Evolutionary conservation across 2,888 invertebrate species (phyloP), one percentile per base, ranked within the genome.

Genomic region (Allophyes oxyacanthae): DNA sequence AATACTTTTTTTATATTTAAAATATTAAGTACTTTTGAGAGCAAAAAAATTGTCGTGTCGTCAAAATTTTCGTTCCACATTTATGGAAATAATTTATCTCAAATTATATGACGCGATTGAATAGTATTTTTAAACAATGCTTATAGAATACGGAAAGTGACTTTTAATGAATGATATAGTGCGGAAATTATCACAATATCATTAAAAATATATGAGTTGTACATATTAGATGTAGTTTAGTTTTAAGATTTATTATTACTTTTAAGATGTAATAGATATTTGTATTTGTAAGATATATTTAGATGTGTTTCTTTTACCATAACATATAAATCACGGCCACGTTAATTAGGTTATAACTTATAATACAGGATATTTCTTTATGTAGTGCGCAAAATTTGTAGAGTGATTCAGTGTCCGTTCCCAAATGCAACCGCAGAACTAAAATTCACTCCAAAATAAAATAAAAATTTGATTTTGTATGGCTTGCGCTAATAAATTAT

Each of bases 221-320:
- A 91, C 84, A 92, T 92, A 92, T 67, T 90, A 90, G 83, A 61
- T 57, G 72, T 85, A 84, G 80, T 49, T 44, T 89, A 86, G 77
- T 15, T 30, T 25, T 89, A 90, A 86, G 84, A 74, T 85, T 81
- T 82, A 83, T 78, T 85, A 86, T 85, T 77, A 83, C 82, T 83
- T 84, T 66, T 87, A 85, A 83, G 72, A 78, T 81, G 72, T 75
- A 84, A 81, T 84, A 87, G 86, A 88, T 85, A 85, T 84, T 83
- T 88, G 83, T 88, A 86, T 86, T 83, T 89, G 85, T 90, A 89
- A 88, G 84, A 90, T 87, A 90, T 84, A 77, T 88, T 86, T 88
- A 90, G 85, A 88, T 77, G 89, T 89, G 88, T 91, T 91, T 90
- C 82, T 84, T 91, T 90, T 90, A 91, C 88, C 88, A 85, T 85